phyloP scores from a whole-genome alignment of 2,113 vertebrate species.

The Planiliza haematocheilus region DNA sequence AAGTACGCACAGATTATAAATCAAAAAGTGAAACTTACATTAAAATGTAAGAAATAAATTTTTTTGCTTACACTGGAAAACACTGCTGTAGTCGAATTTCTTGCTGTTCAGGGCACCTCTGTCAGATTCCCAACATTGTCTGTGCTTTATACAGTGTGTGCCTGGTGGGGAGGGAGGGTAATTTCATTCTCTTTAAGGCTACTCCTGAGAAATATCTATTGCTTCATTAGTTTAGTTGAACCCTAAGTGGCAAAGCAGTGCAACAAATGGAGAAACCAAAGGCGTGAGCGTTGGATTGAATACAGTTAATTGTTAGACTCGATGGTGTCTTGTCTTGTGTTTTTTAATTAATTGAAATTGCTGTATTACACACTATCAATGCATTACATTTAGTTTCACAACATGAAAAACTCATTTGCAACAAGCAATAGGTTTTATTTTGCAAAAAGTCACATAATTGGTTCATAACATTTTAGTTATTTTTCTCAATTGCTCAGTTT shows the following conservation, averaged over 20 bases:
- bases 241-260: constrained; percentile 4
- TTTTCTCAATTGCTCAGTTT: not conserved
- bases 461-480: not conserved
- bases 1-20: not conserved
- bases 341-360: not conserved
- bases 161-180: constrained; percentile 37
- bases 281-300: not conserved
- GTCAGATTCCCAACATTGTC: constrained; percentile 38
- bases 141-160: constrained; percentile 67
- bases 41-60: constrained; percentile 6
- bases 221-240: constrained; percentile 47
- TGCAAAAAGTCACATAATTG: not conserved
- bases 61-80: constrained; percentile 48
- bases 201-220: constrained; percentile 53
- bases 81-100: constrained; percentile 24
- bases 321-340: not conserved
- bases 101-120: constrained; percentile 32
- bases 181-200: constrained; percentile 46
- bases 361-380: not conserved
- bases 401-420: not conserved
- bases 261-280: constrained; percentile 24
- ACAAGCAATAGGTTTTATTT: constrained; percentile 1
- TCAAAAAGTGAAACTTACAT: constrained; percentile 10
- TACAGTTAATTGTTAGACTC: not conserved
- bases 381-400: constrained; percentile 9